Evolutionary conservation across 2,797 vertebrate species (phyloP), one percentile per base, ranked within the genome.

Genomic region (Acanthiza pusilla): DNA sequence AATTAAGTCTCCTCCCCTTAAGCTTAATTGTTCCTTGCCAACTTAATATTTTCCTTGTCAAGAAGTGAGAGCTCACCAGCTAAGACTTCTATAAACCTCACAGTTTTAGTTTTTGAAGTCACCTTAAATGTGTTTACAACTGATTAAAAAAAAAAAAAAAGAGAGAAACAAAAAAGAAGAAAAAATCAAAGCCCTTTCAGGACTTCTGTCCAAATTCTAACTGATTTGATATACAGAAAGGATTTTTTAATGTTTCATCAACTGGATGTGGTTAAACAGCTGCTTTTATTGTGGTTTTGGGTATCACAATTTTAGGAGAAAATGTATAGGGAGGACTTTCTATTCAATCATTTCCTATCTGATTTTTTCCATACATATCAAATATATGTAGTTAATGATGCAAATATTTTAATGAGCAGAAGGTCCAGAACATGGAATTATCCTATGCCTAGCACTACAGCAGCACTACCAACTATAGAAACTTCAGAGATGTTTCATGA

Each of bases 361-460:
- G 22, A 51, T 40, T 74, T 84, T 78, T 92, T 60, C 23, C 27
- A 20, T 81, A 43, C 13, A 13, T 32, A 27, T 9, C 11, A 27
- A 72, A 43, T 89, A 54, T 70, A 65, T 65, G 43, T 45, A 48
- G 18, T 58, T 88, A 73, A 62, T 36, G 6, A 83, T 36, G 53
- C 21, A 50, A 50, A 14, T n/a, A 14, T 45, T 91, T 89, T 80
- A 16, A 92, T 92, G 53, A 74, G 13, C 36, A 77, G 22, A 38
- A 63, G 20, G 29, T 96, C 92, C 91, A 93, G 62, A 88, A 84
- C 38, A 80, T 89, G 88, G 89, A 87, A 60, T 76, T 36, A 18
- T 51, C 47, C 43, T 91, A 16, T 66, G 53, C 14, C 25, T 82
- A 47, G 7, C 53, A 23, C 14, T 23, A 75, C 72, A 95, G 60